Conservation (phyloP, 2,113 vertebrate species). For the Lethenteron camtschaticum region DNA sequence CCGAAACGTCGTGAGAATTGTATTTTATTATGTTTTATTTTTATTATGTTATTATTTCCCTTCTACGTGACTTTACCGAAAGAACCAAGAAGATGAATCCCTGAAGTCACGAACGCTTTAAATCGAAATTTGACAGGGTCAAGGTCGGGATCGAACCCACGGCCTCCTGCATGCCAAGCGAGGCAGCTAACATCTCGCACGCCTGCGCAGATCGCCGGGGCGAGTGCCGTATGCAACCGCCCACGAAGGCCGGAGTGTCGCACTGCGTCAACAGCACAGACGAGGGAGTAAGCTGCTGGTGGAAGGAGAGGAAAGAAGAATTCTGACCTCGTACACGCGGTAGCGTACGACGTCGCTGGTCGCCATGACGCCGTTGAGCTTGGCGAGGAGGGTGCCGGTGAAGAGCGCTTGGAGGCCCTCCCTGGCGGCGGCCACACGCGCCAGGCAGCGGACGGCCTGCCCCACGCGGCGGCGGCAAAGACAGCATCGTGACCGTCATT, state of each 20-base stretch:
- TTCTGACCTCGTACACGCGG: slow-evolving; percentile 63
- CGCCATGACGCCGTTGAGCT: slow-evolving; percentile 55
- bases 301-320: neutral
- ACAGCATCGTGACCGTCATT: too few relatives aligned
- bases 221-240: neutral
- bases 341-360: slow-evolving; percentile 56
- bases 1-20: too few relatives aligned
- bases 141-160: neutral
- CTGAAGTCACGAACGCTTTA: too few relatives aligned
- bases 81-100: too few relatives aligned
- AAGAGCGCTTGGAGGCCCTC: slow-evolving; percentile 55
- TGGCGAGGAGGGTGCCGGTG: slow-evolving; percentile 35
- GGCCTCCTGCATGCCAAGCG: neutral
- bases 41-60: too few relatives aligned
- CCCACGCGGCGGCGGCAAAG: too few relatives aligned
- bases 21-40: too few relatives aligned
- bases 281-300: neutral
- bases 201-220: neutral
- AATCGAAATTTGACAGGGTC: too few relatives aligned
- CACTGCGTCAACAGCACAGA: neutral
- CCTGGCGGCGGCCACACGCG: slow-evolving; percentile 36
- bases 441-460: slow-evolving; percentile 46
- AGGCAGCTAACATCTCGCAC: neutral
- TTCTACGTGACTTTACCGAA: too few relatives aligned
- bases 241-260: neutral